A percentile compares a stretch with the other conserved stretches of the same genome.
phyloP scores from a whole-genome alignment of 1,140 invertebrate species.

The Plectrocnemia conspersa region DNA sequence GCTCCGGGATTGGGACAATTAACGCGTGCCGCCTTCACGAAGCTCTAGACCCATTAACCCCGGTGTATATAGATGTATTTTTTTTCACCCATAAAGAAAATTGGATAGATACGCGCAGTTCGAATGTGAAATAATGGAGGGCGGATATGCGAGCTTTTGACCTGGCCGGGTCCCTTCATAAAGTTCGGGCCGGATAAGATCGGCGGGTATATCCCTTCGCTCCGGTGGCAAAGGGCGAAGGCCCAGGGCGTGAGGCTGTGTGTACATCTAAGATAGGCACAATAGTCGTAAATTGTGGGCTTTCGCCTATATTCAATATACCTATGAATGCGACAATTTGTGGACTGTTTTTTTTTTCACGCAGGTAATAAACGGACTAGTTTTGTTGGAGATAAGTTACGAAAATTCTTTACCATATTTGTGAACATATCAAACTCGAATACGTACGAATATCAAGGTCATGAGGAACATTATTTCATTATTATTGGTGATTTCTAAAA shows the following conservation, averaged over 20 bases:
- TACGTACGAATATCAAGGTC: no score
- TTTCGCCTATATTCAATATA: no score
- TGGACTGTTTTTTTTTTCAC: no score
- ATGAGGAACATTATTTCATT: no score
- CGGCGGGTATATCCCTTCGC: conserved; percentile 2
- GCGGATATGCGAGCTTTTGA: not conserved
- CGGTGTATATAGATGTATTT: not conserved
- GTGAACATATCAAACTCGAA: no score
- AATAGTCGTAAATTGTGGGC: conserved; percentile 1
- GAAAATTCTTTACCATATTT: no score
- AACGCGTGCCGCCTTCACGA: not conserved
- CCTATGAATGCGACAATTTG: no score
- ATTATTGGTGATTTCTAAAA: no score
- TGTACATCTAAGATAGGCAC: not conserved
- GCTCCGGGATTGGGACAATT: conserved; percentile 1
- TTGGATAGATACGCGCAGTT: conserved; percentile 2
- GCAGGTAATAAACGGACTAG: no score
- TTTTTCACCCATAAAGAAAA: conserved; percentile 1
- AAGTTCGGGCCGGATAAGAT: not conserved
- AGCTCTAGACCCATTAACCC: no score
- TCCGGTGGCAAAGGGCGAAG: not conserved
- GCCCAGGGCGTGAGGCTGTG: conserved; percentile 1
- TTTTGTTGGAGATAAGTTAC: no score
- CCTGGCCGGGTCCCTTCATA: not conserved
- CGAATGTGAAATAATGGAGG: not conserved